Evolutionary conservation across 2,113 vertebrate species (phyloP).

Genomic region (Cynoglossus semilaevis): DNA sequence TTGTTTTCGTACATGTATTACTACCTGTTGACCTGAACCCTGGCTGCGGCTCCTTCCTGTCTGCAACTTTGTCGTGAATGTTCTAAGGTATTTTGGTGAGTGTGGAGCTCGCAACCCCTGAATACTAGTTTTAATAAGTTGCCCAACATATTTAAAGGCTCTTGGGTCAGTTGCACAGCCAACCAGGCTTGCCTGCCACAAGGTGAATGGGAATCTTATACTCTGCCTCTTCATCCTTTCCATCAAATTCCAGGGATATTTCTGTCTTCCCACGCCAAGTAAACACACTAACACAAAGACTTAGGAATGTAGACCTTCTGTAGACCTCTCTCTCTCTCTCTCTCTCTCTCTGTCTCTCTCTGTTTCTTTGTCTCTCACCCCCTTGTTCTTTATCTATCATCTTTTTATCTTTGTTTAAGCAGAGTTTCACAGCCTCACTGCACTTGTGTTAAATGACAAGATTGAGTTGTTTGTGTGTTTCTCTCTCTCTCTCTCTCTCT

Average conservation of each 20-base stretch:
- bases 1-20: neutral
- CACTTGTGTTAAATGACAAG: too few species aligned
- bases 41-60: neutral
- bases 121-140: conserved; percentile 14
- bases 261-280: conserved; percentile 32
- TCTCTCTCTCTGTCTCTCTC: neutral
- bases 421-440: too few species aligned
- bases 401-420: too few species aligned
- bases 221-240: conserved; percentile 29
- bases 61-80: neutral
- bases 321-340: conserved; percentile 20
- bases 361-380: too few species aligned
- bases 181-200: conserved; percentile 9
- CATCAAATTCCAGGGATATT: conserved; percentile 62
- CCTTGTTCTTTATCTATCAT: too few species aligned
- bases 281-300: conserved; percentile 45
- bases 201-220: conserved; percentile 37
- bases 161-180: conserved; percentile 5
- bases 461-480: too few species aligned
- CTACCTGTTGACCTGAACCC: neutral
- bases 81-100: neutral
- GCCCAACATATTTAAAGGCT: conserved; percentile 7
- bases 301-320: conserved; percentile 36
- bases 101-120: conserved; percentile 7
- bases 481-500: neutral